Evolutionary conservation across 1,140 invertebrate species (phyloP), one percentile per base, ranked within the genome.

Genomic region (Proales similis): DNA sequence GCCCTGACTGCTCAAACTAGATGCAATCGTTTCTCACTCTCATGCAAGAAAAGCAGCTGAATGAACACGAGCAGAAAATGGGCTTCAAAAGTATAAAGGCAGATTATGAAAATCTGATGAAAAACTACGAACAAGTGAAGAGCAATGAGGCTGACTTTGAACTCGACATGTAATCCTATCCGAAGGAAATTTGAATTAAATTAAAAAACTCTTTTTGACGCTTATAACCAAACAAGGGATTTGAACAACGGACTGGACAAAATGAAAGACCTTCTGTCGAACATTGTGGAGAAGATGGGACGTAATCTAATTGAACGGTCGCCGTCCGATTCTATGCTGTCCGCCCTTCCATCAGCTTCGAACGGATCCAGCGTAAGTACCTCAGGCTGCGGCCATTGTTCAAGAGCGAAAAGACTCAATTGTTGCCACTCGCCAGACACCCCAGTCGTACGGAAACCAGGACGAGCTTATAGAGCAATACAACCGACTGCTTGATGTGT

Each of bases 11-110:
- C n/a, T n/a, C n/a, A n/a, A n/a, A n/a, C 6, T 12, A 61, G 57
- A 61, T 61, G 57, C 39, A 61, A 46, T 61, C 57, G 24, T 61
- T 61, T 42, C n/a, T 61, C 0, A 61, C 57, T 22, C 29, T 61
- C 17, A 36, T 61, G 17, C 24, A 61, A 33, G 57, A 45, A 20
- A 61, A 61, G n/a, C 57, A 61, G 38, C 26, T 61, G 14, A 61
- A 45, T 46, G 36, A 30, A 61, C 26, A n/a, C 32, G 57, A 61
- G 36, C 57, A 61, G 12, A 36, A 22, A n/a, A 42, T 46, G 26
- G 57, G 45, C 9, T 46, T 33, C 47, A 45, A 46, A n/a, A 61
- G 42, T 20, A 61, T 61, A 22, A 36, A 46, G 12, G 39, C 45
- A 6, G 57, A 61, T 32, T 61, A 61, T 12, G 17, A 61, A 19